Evolutionary conservation across 2,113 vertebrate genomes (phyloP).

Genomic region (Elephas maximus): DNA sequence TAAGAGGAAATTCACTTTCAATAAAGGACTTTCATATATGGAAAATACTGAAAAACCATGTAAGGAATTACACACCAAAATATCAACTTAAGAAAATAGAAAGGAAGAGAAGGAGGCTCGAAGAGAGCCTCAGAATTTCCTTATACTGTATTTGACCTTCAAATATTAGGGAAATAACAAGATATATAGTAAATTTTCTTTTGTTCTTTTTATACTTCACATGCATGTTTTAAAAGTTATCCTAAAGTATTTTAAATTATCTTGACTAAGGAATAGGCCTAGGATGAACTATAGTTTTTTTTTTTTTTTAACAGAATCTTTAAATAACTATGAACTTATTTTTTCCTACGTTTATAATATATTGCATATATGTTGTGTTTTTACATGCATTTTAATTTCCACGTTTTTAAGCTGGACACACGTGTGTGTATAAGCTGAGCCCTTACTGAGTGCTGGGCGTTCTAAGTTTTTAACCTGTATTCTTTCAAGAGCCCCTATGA

Average conservation of each 20-base stretch:
- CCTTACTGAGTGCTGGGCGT: neutral
- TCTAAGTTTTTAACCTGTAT: constrained; percentile 53
- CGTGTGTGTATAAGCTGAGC: neutral
- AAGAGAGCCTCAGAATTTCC: constrained; percentile 56
- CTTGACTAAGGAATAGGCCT: constrained; percentile 37
- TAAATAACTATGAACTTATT: constrained; percentile 34
- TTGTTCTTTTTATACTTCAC: constrained; percentile 31
- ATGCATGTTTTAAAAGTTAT: constrained; percentile 41
- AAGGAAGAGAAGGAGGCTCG: neutral
- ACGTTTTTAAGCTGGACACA: neutral
- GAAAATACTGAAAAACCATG: constrained; percentile 35
- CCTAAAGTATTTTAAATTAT: constrained; percentile 54
- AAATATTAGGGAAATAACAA: constrained; percentile 51
- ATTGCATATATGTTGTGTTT: neutral
- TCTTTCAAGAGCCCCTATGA: constrained; percentile 1
- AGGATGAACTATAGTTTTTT: constrained; percentile 40
- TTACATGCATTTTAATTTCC: constrained; percentile 37
- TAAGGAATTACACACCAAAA: constrained; percentile 51
- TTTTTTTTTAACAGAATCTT: constrained; percentile 43
- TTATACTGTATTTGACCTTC: constrained; percentile 14
- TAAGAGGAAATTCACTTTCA: constrained; percentile 10
- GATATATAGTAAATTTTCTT: constrained; percentile 26
- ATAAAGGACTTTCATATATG: constrained; percentile 31
- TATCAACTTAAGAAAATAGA: constrained; percentile 42
- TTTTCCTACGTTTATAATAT: constrained; percentile 51